These are phyloP conservation scores for Myotis brandtii DNA, from an alignment of 2,113 vertebrate genomes.

Conservation along the genomic window DNA sequence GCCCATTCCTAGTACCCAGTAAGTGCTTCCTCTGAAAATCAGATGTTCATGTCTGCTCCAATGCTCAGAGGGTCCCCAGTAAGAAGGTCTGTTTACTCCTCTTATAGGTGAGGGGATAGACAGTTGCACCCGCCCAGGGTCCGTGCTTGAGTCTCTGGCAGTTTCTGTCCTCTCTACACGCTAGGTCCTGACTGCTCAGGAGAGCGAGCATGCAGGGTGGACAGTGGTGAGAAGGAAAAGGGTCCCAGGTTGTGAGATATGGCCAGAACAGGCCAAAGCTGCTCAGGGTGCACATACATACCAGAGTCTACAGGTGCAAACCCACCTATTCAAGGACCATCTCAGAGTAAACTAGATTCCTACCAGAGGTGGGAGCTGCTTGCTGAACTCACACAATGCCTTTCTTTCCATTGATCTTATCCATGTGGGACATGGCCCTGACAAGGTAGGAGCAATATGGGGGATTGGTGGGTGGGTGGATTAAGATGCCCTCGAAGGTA, in stretches of 20 bases:
- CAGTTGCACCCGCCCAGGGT: neutral
- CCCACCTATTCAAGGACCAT: neutral
- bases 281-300: neutral
- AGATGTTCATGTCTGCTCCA: neutral
- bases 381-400: neutral
- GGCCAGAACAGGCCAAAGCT: neutral
- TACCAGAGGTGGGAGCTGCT: neutral
- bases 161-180: neutral
- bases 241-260: too few relatives aligned
- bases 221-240: neutral
- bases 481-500: rapidly evolving
- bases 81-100: neutral
- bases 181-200: neutral
- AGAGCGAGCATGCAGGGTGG: neutral
- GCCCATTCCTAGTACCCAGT: neutral
- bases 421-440: neutral
- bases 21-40: neutral
- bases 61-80: neutral
- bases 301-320: neutral
- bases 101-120: neutral
- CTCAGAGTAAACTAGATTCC: neutral
- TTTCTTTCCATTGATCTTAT: neutral
- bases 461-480: neutral
- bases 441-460: neutral
- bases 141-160: too few relatives aligned